Evolutionary conservation across 2,888 invertebrate species (phyloP).

Genomic region (Hipparchia sbordonii): DNA sequence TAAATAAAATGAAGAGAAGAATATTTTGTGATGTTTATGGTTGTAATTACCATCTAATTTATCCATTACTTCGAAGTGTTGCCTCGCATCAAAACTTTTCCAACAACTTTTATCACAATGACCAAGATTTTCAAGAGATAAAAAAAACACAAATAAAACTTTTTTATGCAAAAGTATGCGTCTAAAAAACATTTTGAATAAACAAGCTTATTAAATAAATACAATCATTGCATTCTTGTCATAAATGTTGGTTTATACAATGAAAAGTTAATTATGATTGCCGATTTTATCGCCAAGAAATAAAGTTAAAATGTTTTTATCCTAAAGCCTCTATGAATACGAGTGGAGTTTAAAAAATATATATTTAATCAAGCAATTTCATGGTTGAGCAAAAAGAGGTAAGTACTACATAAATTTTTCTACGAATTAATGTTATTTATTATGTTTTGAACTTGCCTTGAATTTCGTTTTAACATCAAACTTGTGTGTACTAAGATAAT

Average conservation of each 20-base stretch:
- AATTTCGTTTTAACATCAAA: not conserved
- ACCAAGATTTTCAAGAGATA: not conserved
- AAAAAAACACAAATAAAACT: not conserved
- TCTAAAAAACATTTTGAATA: conserved; percentile 1
- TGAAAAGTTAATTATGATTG: conserved; percentile 11
- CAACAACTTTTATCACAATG: conserved; percentile 47
- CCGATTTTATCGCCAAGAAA: not conserved
- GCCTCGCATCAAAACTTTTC: conserved; percentile 49
- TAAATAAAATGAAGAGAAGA: too few relatives aligned
- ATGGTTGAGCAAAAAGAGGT: not conserved
- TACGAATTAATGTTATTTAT: not conserved
- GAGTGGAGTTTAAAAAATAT: not conserved
- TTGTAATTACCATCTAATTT: conserved; percentile 52
- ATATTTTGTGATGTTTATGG: too few relatives aligned
- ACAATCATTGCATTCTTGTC: not conserved
- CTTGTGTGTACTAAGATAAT: not conserved
- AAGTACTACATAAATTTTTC: not conserved
- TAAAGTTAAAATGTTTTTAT: not conserved
- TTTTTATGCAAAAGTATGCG: not conserved
- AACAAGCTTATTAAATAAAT: not conserved
- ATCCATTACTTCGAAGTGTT: conserved; percentile 51
- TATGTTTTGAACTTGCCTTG: not conserved
- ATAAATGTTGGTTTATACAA: not conserved
- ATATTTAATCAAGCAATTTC: conserved; percentile 3
- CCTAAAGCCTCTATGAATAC: not conserved